A percentile compares a stretch with the other conserved stretches of the same genome.
Evolutionary conservation across 2,113 vertebrate genomes (phyloP).

Genomic region (Poecilia latipinna): DNA sequence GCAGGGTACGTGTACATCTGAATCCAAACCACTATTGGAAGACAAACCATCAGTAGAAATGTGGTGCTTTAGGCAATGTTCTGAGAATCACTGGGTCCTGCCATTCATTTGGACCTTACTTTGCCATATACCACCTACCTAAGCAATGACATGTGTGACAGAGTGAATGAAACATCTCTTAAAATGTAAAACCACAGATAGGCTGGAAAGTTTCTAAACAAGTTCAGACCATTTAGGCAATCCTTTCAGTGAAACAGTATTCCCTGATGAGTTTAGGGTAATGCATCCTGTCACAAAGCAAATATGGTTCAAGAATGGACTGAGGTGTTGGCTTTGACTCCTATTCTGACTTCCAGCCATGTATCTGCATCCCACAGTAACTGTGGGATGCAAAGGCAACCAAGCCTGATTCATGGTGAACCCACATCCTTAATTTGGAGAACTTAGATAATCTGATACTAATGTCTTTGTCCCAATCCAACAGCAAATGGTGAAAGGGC

Average conservation of each 20-base stretch:
- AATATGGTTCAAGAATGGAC: not conserved
- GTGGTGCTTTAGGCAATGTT: too few species aligned
- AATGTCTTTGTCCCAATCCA: too few species aligned
- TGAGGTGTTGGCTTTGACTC: not conserved
- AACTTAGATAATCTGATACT: not conserved
- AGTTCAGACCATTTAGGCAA: not conserved
- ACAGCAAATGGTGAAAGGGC: too few species aligned
- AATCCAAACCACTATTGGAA: not conserved
- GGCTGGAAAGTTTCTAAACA: not conserved
- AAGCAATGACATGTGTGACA: not conserved
- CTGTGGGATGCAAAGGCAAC: not conserved
- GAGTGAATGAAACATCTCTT: too few species aligned
- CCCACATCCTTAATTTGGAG: not conserved
- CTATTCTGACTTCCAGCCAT: not conserved
- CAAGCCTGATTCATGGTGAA: not conserved
- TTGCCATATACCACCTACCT: not conserved
- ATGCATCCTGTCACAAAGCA: not conserved
- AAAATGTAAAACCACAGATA: too few species aligned
- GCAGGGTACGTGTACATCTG: not conserved
- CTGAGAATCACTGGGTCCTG: too few species aligned
- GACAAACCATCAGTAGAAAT: too few species aligned
- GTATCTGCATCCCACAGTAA: not conserved
- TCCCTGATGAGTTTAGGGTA: not conserved
- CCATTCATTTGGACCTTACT: too few species aligned
- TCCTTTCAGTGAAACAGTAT: too few species aligned